A percentile compares a stretch with the other conserved stretches of the same genome.
These are phyloP conservation scores for Saccopteryx bilineata DNA, from an alignment of 2,113 vertebrate genomes.

Conservation along the genomic window DNA sequence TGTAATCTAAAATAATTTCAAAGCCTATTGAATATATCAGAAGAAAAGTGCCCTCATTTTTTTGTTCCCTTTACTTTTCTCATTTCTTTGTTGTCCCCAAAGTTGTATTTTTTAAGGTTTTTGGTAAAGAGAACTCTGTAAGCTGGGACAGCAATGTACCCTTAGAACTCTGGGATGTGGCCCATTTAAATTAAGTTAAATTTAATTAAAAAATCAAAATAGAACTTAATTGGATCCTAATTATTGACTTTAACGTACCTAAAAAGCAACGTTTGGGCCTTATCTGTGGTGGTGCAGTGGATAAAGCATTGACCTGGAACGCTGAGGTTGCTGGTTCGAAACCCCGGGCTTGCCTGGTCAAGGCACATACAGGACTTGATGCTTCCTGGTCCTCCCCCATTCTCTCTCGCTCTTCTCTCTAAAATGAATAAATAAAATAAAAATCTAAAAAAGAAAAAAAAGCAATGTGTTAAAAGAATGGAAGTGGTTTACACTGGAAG, in stretches of 20 bases:
- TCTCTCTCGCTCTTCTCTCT: too few relatives aligned
- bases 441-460: not conserved
- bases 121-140: not conserved
- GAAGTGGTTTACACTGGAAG: not conserved
- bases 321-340: too few relatives aligned
- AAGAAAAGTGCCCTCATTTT: conserved; percentile 35
- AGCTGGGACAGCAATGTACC: not conserved
- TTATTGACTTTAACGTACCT: not conserved
- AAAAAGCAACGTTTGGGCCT: too few relatives aligned
- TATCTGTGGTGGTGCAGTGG: too few relatives aligned
- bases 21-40: not conserved
- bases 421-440: too few relatives aligned
- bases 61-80: not conserved
- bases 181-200: not conserved
- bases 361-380: too few relatives aligned
- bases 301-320: too few relatives aligned
- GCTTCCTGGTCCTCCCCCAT: too few relatives aligned
- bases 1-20: conserved; percentile 55
- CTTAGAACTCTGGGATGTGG: not conserved
- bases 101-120: conserved; percentile 15
- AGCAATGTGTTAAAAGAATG: not conserved
- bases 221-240: not conserved
- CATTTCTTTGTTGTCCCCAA: not conserved
- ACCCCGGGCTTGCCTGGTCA: too few relatives aligned
- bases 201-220: not conserved